Evolutionary conservation across 1,140 invertebrate genomes (phyloP), one percentile per base, ranked within the genome.

Genomic region (Rhagoletis zephyria): DNA sequence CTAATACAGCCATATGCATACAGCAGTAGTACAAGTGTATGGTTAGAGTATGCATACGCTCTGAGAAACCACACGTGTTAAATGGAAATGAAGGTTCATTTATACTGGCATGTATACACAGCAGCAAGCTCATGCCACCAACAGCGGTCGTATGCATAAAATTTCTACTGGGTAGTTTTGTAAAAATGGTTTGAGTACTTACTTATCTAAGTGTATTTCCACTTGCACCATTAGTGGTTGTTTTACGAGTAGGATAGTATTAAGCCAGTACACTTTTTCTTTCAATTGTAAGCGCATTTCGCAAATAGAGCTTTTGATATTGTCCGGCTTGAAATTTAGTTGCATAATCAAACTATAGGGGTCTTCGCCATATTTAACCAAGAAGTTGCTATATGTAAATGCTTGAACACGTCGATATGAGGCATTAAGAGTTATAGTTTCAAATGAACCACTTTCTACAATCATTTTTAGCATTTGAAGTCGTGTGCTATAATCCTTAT

Each of bases 191-290:
- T 67, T 56, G 12, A 64, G 10, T 81, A 94, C 95, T 95, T 93
- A 96, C 95, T 95, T 94, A 90, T 97, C 96, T 85, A 97, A 91
- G 93, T 97, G 96, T 64, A 97, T 88, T 88, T 97, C 95, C 2
- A 95, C 86, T 19, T 93, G 89, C 30, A 93, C 60, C 0, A 89
- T 86, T 81, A 92, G 91, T 0, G 89, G 90, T 85, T 91, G 88
- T 87, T 92, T 89, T 0, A 90, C 89, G 1, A 90, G 59, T 7
- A 93, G 19, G 12, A 92, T 93, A 3, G 93, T 93, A 74, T 91
- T 93, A 16, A 94, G 87, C 86, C 94, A 95, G 90, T 97, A 97
- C 2, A 95, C 93, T 86, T 95, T 95, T 12, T 94, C 94, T 86
- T 95, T 95, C 51, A 96, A 94, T 89, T 95, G 95, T 1, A 96